phyloP scores from a whole-genome alignment of 2,888 invertebrate species.

The Strigamia transsilvanica region DNA sequence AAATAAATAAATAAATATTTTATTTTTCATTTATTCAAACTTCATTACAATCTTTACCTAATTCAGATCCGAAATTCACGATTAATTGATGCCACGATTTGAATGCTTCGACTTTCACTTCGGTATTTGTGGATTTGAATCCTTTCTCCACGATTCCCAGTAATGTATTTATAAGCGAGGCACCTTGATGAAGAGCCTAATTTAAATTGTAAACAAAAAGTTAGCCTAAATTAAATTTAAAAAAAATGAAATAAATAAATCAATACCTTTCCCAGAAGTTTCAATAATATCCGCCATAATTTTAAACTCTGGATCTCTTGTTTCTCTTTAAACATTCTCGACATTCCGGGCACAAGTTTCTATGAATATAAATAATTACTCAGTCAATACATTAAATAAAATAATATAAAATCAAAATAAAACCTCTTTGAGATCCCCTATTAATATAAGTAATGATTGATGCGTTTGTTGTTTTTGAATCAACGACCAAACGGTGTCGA shows the following conservation, averaged over 20 bases:
- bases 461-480: slow-evolving; percentile 49
- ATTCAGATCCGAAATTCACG: slow-evolving; percentile 51
- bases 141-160: slow-evolving; percentile 52
- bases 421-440: slow-evolving; percentile 51
- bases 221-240: background rate
- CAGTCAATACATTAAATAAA: too few relatives aligned
- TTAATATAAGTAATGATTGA: background rate
- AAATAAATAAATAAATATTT: too few relatives aligned
- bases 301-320: slow-evolving; percentile 48
- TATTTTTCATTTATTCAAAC: background rate
- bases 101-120: slow-evolving; percentile 53
- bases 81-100: slow-evolving; percentile 52
- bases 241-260: background rate
- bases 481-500: background rate
- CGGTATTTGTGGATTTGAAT: slow-evolving; percentile 52
- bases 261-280: slow-evolving; percentile 51
- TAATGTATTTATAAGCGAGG: slow-evolving; percentile 51
- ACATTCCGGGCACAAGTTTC: slow-evolving; percentile 44
- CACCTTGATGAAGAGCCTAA: slow-evolving; percentile 52
- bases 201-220: background rate
- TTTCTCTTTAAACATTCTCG: slow-evolving; percentile 52
- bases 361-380: background rate
- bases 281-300: slow-evolving; percentile 46
- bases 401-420: background rate
- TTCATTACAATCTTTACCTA: slow-evolving; percentile 35